Evolutionary conservation across 2,797 vertebrate genomes (phyloP).

Genomic region (Gallinago solitaria): DNA sequence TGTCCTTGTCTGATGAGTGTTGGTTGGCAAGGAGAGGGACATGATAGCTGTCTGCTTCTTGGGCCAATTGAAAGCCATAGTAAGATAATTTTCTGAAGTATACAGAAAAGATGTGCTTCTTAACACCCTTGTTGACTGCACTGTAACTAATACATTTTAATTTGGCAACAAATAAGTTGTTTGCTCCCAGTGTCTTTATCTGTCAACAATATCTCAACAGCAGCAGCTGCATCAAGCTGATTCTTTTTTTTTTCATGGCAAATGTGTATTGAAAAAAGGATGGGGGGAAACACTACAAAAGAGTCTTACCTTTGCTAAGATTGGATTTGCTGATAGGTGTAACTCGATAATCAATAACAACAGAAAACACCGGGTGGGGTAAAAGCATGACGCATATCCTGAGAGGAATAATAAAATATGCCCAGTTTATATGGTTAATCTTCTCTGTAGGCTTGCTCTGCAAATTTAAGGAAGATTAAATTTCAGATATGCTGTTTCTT

Average conservation of each 20-base stretch:
- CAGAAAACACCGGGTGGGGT: not conserved
- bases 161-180: not conserved
- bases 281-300: not conserved
- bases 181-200: not conserved
- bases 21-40: not conserved
- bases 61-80: not conserved
- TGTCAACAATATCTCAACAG: not conserved
- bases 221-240: not conserved
- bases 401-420: constrained; percentile 7
- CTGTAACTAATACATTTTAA: not conserved
- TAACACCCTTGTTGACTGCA: not conserved
- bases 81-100: not conserved
- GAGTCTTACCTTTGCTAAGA: not conserved
- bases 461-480: constrained; percentile 58
- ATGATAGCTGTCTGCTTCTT: not conserved
- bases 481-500: constrained; percentile 66
- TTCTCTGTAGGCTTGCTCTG: constrained; percentile 41
- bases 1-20: not conserved
- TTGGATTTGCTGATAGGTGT: not conserved
- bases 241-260: not conserved
- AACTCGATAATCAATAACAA: not conserved
- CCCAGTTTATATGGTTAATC: constrained; percentile 11
- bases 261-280: not conserved
- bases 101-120: not conserved
- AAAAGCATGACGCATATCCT: not conserved